Evolutionary conservation across 1,140 invertebrate species (phyloP).

Genomic region (Brachionus rubens): DNA sequence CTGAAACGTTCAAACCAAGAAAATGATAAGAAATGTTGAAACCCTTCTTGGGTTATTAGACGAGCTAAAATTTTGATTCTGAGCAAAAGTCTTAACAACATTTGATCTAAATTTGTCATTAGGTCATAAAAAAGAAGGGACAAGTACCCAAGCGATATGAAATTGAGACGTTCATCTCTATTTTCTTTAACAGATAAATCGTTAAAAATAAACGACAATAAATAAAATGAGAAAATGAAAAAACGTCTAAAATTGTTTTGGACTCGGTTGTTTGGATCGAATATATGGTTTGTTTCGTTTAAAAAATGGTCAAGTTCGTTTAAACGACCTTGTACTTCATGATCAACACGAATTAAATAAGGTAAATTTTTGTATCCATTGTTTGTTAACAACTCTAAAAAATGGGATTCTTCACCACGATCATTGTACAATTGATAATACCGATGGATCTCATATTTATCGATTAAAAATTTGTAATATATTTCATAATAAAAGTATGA

Average conservation of each 20-base stretch:
- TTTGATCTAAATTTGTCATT: slow-evolving; percentile 11
- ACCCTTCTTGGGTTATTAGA: background rate
- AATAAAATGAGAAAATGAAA: background rate
- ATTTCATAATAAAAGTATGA: background rate
- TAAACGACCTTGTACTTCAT: background rate
- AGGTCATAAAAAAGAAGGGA: background rate
- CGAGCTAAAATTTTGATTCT: background rate
- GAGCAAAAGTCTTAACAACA: slow-evolving; percentile 3
- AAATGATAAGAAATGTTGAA: background rate
- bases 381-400: slow-evolving; percentile 7
- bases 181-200: background rate
- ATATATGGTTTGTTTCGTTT: background rate
- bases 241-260: background rate
- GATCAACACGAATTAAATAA: background rate
- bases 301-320: background rate
- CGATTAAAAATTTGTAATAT: slow-evolving; percentile 17
- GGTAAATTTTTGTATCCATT: background rate
- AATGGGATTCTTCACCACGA: slow-evolving; percentile 1
- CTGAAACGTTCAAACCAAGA: background rate
- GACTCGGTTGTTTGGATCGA: background rate
- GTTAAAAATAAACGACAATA: background rate
- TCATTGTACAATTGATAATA: slow-evolving; percentile 8
- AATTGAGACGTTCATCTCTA: background rate
- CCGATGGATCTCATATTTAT: slow-evolving; percentile 6
- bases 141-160: slow-evolving; percentile 28